Evolutionary conservation across 2,797 vertebrate species (phyloP), one percentile per base, ranked within the genome.

Genomic region (Protonibea diacanthus): DNA sequence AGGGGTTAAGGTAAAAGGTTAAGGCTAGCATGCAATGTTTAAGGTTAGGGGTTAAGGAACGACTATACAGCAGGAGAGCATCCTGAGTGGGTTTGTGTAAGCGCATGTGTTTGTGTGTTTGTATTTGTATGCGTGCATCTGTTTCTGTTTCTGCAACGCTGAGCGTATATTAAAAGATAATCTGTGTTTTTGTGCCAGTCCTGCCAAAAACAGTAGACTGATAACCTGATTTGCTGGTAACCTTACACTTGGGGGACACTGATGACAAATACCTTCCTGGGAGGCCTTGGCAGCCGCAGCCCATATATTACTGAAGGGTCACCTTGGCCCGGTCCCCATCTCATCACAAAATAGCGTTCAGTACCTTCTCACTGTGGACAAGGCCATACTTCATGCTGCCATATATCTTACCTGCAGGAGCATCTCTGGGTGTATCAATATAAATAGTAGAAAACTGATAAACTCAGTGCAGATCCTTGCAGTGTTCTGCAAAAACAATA

Each of bases 251-350:
- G 83, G 86, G 91, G 90, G 89, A 90, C 88, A 65, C 78, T 85
- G 93, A 94, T 95, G 94, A 95, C 94, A 94, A 94, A 95, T 94
- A 88, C 71, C 88, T 93, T 95, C 91, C 93, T 94, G 87, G 89
- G 92, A 93, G 93, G 94, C 92, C 92, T 92, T 95, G 93, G 93
- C 94, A 94, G 91, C 85, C 52, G 59, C 75, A 90, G 83, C 88
- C 88, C 92, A 95, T 95, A 94, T 95, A 93, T 95, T 94, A 95
- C 79, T 7, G 79, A 90, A 47, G 87, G 92, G 95, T 95, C 95
- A 95, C 95, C 93, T 95, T 95, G 92, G 89, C 86, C 76, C 56
- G n/a, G 67, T 91, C 89, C 85, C 89, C 86, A 84, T 93, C 91
- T 93, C 91, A 91, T 95, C 94, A 92, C 92, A 92, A 90, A 92